These are phyloP conservation scores for Camponotus vicinus DNA, from an alignment of 1,140 invertebrate genomes.

Conservation along the genomic window DNA sequence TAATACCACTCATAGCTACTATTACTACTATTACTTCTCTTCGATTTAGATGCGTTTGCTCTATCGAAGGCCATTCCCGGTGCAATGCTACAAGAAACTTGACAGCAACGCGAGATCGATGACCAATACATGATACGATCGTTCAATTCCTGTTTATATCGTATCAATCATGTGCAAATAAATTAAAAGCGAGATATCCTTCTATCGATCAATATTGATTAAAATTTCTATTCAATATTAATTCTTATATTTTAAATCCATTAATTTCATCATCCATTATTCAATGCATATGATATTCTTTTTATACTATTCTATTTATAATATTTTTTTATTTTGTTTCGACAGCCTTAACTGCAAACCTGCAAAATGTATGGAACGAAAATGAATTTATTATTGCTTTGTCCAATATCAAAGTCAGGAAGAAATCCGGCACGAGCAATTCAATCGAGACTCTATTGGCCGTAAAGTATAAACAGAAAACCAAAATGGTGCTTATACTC, in stretches of 20 bases:
- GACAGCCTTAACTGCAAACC: constrained; percentile 87
- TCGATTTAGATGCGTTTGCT: constrained; percentile 18
- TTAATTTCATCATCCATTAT: not conserved
- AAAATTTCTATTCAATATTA: not conserved
- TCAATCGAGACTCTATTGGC: constrained; percentile 89
- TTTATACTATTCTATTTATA: not conserved
- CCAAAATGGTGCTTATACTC: constrained; percentile 89
- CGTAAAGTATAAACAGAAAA: constrained; percentile 88
- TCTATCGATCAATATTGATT: not conserved
- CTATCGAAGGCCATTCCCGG: constrained; percentile 71
- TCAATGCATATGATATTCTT: not conserved
- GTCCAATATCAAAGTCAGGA: constrained; percentile 88
- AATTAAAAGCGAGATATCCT: not conserved
- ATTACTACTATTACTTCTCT: not conserved
- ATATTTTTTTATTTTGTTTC: constrained; percentile 51
- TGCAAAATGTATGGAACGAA: constrained; percentile 87
- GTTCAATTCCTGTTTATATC: not conserved
- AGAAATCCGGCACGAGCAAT: constrained; percentile 82
- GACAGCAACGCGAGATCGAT: constrained; percentile 63
- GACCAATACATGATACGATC: constrained; percentile 53
- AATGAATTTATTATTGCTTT: constrained; percentile 88
- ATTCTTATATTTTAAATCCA: not conserved
- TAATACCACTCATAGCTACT: too few relatives aligned
- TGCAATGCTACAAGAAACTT: constrained; percentile 70
- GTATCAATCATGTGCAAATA: too few relatives aligned